Conservation (phyloP, 1,140 invertebrate species). For the Drosophila sp. region DNA sequence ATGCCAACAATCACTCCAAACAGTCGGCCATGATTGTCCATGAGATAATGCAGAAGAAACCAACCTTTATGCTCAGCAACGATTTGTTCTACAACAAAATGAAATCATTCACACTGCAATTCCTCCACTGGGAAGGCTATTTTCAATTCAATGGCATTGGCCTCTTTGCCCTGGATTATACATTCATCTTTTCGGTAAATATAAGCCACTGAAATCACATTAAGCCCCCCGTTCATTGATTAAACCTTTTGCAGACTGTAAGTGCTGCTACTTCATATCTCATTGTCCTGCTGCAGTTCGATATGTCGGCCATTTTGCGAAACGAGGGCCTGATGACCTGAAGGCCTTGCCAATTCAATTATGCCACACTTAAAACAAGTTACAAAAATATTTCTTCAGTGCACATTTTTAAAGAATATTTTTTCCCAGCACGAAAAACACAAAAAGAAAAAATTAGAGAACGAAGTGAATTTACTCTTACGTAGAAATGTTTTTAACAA, state of each 20-base stretch:
- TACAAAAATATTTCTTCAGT: conserved; percentile 1
- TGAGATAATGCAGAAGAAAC: conserved; percentile 83
- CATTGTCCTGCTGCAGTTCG: conserved; percentile 82
- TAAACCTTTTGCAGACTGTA: conserved; percentile 68
- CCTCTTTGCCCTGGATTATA: conserved; percentile 78
- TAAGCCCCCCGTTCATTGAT: background rate
- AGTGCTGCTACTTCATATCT: conserved; percentile 82
- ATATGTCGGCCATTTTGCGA: conserved; percentile 78
- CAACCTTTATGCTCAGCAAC: conserved; percentile 79
- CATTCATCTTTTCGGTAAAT: conserved; percentile 80
- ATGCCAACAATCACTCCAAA: conserved; percentile 76
- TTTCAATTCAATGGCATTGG: conserved; percentile 82
- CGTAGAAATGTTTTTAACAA: background rate
- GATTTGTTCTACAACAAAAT: conserved; percentile 82
- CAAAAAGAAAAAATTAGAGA: background rate
- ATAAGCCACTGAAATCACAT: background rate
- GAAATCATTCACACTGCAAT: conserved; percentile 82
- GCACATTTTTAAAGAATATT: background rate
- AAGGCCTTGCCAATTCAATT: conserved; percentile 39
- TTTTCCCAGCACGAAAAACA: conserved; percentile 9
- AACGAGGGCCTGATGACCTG: conserved; percentile 68
- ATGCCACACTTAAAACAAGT: conserved; percentile 9
- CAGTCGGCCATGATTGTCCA: conserved; percentile 82
- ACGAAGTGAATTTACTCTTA: conserved; percentile 23
- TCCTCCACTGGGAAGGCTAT: conserved; percentile 79